Conservation (phyloP, 2,113 vertebrate genomes). For the Ctenomys sociabilis region DNA sequence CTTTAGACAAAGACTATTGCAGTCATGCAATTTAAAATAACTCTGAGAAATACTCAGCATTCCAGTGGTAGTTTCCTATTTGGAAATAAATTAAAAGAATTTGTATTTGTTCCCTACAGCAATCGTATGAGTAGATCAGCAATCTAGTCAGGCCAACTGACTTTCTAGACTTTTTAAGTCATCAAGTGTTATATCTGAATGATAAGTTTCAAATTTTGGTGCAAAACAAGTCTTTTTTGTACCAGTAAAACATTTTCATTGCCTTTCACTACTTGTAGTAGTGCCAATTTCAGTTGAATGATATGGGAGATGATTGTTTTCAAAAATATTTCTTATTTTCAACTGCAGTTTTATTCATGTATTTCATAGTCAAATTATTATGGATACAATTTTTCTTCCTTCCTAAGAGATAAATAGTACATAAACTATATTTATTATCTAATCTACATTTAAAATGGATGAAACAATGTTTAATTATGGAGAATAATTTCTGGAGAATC, state of each 20-base stretch:
- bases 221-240: not conserved
- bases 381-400: not conserved
- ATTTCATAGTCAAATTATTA: not conserved
- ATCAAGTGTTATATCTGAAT: not conserved
- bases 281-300: not conserved
- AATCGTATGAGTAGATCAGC: not conserved
- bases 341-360: not conserved
- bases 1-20: no score
- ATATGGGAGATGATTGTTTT: not conserved
- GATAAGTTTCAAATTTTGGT: not conserved
- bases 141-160: not conserved
- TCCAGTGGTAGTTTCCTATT: not conserved
- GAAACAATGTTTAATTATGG: not conserved
- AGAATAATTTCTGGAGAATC: not conserved
- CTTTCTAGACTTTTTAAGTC: not conserved
- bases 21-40: not conserved
- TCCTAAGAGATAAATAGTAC: not conserved
- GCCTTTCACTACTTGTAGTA: not conserved
- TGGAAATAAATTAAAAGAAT: not conserved
- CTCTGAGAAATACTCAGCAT: not conserved
- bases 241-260: not conserved
- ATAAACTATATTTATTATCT: not conserved
- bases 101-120: not conserved
- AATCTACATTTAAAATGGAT: not conserved
- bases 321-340: constrained; percentile 7